These are phyloP conservation scores for Scomber colias DNA, from an alignment of 2,113 vertebrate genomes.

Conservation along the genomic window DNA sequence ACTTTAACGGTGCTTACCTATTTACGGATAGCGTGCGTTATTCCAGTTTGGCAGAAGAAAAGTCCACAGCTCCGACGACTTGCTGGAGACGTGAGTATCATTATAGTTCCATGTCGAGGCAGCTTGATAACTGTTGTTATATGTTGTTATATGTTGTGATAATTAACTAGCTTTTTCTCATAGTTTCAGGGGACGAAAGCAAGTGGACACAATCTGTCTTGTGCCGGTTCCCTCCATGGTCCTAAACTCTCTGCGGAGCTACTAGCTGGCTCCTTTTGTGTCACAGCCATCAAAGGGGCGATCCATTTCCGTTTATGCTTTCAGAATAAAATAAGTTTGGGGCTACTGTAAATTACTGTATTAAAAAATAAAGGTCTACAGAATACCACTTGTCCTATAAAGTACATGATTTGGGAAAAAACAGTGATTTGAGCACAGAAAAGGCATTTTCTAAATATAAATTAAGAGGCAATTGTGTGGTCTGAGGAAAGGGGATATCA, in stretches of 20 bases:
- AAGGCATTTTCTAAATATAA: no score
- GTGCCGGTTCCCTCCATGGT: slow-evolving; percentile 32
- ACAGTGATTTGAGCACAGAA: no score
- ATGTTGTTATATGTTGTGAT: background rate
- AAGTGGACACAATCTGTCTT: accelerated
- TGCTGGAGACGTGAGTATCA: background rate
- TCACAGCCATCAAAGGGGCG: accelerated
- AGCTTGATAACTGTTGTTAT: no score
- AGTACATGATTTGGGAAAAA: no score
- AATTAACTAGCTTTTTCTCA: background rate
- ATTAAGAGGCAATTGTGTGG: no score
- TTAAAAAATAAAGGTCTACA: no score
- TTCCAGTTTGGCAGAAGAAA: slow-evolving; percentile 26
- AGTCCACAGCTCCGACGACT: slow-evolving; percentile 2
- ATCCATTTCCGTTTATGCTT: background rate
- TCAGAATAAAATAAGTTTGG: slow-evolving; percentile 39
- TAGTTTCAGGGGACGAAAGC: background rate
- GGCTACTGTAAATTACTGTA: no score
- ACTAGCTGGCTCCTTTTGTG: background rate
- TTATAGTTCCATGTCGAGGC: background rate
- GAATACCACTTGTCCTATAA: no score
- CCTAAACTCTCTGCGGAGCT: slow-evolving; percentile 7
- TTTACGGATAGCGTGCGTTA: background rate
- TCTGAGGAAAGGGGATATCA: no score
- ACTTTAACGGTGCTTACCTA: slow-evolving; percentile 33